Evolutionary conservation across 2,888 invertebrate genomes (phyloP), one percentile per base, ranked within the genome.

Genomic region (Drosophila emarginata): DNA sequence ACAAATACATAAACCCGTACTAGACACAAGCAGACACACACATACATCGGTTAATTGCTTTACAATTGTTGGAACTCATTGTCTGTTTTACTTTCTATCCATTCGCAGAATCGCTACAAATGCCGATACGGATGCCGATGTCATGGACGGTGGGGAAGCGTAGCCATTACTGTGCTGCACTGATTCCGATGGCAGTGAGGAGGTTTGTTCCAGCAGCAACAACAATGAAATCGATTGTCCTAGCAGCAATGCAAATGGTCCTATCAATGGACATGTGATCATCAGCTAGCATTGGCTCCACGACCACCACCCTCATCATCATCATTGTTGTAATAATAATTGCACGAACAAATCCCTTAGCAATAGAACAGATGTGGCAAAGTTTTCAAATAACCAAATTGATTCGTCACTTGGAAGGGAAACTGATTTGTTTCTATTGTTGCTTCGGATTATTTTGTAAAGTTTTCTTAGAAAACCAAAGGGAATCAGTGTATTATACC

Each of bases 101-200:
- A 5, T 64, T 78, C 71, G 9, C 82, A 92, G 92, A 89, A 91
- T 91, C 62, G 73, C 90, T 32, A 79, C 87, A 9, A 88, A 87
- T 57, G 61, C 60, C 56, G 90, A 90, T 65, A 70, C 76, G 11
- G 90, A 90, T 75, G 82, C 64, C 1, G 87, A 86, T 11, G 66
- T 77, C 64, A 78, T 86, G 73, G 86, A 82, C 5, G 87, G 78
- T 61, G 91, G 88, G 65, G 91, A 91, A 66, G 91, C 91, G 89
- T 91, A 92, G 92, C 91, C 91, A 90, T 87, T 91, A 92, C 89
- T 91, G 87, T 80, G 82, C 71, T 89, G 85, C 87, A 89, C 89
- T 87, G 91, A 91, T 82, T 89, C 90, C 79, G 91, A 90, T 74
- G 90, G 82, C 75, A 90, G 90, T 74, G 90, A 91, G 70, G 90